Percentiles rank a stretch among this genome's conserved stretches.
Evolutionary conservation across 2,113 vertebrate species (phyloP).

Genomic region (Bolborhynchus lineola): DNA sequence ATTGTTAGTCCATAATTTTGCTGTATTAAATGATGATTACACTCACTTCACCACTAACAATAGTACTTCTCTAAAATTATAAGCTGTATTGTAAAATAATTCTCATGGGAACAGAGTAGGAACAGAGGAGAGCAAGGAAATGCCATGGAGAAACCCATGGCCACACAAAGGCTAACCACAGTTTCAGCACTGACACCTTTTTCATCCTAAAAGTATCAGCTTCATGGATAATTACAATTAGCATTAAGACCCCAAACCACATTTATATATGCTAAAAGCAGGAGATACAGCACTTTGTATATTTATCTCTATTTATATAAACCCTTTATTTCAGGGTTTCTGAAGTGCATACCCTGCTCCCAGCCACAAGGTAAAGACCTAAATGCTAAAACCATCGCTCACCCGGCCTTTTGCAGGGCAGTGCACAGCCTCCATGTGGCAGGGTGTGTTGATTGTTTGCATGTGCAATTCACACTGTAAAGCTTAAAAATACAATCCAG

Average conservation of each 20-base stretch:
- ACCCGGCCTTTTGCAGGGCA: background rate
- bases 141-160: background rate
- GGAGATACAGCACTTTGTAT: background rate
- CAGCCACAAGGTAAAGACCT: background rate
- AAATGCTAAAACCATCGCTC: background rate
- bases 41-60: background rate
- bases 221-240: background rate
- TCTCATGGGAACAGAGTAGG: background rate
- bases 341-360: background rate
- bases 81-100: background rate
- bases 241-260: background rate
- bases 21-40: background rate
- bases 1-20: background rate
- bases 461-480: background rate
- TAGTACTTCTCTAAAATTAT: background rate
- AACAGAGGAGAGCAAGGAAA: background rate
- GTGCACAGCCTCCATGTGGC: background rate
- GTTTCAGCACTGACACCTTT: background rate
- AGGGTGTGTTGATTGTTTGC: rapidly evolving
- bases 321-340: background rate
- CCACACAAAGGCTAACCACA: background rate
- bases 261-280: background rate
- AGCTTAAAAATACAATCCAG: background rate
- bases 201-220: background rate
- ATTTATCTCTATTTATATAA: background rate